phyloP scores from a whole-genome alignment of 2,888 invertebrate genomes.

The Troides helena region DNA sequence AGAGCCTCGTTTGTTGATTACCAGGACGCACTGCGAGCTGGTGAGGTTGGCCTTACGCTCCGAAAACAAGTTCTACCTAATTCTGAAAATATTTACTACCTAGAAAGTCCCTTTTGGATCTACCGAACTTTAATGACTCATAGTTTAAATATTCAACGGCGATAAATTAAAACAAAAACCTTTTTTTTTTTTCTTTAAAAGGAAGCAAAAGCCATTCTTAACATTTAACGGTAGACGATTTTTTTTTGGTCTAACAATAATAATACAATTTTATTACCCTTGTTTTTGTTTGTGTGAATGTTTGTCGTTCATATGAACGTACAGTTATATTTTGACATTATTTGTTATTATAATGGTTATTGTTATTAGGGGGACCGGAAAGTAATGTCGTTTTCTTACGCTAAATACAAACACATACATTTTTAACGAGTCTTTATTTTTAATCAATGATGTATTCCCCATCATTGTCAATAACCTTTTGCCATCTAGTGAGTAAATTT shows the following conservation, averaged over 20 bases:
- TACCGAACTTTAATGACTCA: slow-evolving; percentile 23
- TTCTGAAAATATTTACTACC: not conserved
- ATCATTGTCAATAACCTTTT: no score
- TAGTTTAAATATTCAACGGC: slow-evolving; percentile 22
- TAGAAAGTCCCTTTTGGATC: slow-evolving; percentile 8
- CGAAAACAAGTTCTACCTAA: not conserved
- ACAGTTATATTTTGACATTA: slow-evolving; percentile 1
- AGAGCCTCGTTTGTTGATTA: no score
- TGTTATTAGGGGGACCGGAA: no score
- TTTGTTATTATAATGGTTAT: slow-evolving; percentile 10
- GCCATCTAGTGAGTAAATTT: no score
- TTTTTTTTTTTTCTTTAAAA: slow-evolving; percentile 17
- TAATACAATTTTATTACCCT: slow-evolving; percentile 22
- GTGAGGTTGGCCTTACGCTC: no score
- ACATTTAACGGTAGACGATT: slow-evolving; percentile 24
- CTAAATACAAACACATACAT: no score
- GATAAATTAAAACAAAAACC: slow-evolving; percentile 20
- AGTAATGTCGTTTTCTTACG: no score
- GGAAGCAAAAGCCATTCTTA: slow-evolving; percentile 15
- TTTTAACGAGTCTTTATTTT: no score
- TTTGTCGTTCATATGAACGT: slow-evolving; percentile 3
- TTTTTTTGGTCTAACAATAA: slow-evolving; percentile 4
- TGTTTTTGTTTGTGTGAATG: not conserved
- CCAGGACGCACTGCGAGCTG: no score
- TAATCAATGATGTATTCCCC: no score